A percentile compares a stretch with the other conserved stretches of the same genome.
These are phyloP conservation scores for Gymnorhina tibicen DNA, from an alignment of 2,113 vertebrate species.

Conservation along the genomic window DNA sequence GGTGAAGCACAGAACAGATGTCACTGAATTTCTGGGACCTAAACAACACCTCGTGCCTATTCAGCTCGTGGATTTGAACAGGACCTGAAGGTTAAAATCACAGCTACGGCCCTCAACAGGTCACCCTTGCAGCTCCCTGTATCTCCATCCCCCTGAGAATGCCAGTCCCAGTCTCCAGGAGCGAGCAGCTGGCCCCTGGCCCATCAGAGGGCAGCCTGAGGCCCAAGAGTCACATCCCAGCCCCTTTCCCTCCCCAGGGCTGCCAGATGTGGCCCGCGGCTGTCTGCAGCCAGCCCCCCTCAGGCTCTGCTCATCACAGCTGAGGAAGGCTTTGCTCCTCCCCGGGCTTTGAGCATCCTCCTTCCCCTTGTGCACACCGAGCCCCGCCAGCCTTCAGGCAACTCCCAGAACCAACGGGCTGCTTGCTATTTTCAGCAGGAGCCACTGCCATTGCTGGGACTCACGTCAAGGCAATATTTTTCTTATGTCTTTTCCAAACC, in stretches of 20 bases:
- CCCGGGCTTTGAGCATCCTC: neutral
- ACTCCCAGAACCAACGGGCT: neutral
- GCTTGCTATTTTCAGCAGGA: neutral
- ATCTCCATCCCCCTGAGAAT: rapidly evolving
- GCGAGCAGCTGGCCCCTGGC: rapidly evolving
- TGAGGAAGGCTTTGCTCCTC: neutral
- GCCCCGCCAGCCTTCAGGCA: neutral
- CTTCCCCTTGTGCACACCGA: neutral
- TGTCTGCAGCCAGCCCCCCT: neutral
- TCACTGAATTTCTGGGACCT: neutral
- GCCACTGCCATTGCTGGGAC: neutral
- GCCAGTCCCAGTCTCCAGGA: too few species aligned
- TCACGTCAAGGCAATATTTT: neutral
- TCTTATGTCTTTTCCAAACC: neutral
- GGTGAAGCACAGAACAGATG: neutral
- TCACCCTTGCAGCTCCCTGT: neutral
- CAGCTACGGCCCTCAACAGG: neutral
- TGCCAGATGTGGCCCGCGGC: neutral
- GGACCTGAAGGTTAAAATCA: neutral
- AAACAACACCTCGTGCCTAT: rapidly evolving
- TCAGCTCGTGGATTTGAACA: neutral
- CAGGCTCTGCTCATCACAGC: neutral
- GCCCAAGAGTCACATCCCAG: rapidly evolving
- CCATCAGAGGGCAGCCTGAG: neutral
- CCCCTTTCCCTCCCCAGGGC: neutral